Evolutionary conservation across 2,888 invertebrate genomes (phyloP).

Genomic region (Dynastes maya): DNA sequence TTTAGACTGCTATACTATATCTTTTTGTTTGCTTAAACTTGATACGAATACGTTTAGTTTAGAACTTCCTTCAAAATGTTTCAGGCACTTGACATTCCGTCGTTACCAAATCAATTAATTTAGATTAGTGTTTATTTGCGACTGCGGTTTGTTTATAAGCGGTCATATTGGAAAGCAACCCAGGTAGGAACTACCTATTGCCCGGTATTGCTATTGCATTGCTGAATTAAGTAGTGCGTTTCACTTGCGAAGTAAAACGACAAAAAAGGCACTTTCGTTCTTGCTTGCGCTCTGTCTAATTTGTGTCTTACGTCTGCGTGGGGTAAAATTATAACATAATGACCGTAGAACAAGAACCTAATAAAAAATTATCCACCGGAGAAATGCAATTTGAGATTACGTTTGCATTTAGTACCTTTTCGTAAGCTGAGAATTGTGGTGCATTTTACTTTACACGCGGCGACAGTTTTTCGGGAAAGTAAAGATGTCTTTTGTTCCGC

Average conservation of each 20-base stretch:
- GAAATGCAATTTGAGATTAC: conserved; percentile 9
- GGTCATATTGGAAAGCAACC: conserved; percentile 20
- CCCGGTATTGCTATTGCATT: conserved; percentile 4
- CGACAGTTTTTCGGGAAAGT: background rate
- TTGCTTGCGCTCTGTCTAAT: conserved; percentile 28
- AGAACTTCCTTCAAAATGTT: background rate
- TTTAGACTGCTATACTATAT: no score
- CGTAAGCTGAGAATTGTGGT: background rate
- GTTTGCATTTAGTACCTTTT: conserved; percentile 33
- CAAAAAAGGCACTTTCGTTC: conserved; percentile 25
- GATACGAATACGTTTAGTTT: background rate
- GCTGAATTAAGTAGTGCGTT: conserved; percentile 27
- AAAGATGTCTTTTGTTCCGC: conserved; percentile 73
- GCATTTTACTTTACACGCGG: background rate
- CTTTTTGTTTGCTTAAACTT: no score
- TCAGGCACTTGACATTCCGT: conserved; percentile 15
- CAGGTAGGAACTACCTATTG: conserved; percentile 6
- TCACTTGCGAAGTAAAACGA: conserved; percentile 25
- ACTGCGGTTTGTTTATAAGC: background rate
- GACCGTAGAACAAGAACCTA: conserved; percentile 3
- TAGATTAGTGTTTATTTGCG: background rate
- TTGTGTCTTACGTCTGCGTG: conserved; percentile 31
- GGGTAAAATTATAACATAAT: conserved; percentile 27
- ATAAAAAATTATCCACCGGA: conserved; percentile 18
- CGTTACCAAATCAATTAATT: conserved; percentile 13